Percentiles rank a stretch among this genome's conserved stretches.
Evolutionary conservation across 2,113 vertebrate species (phyloP).

Genomic region (Takifugu flavidus): DNA sequence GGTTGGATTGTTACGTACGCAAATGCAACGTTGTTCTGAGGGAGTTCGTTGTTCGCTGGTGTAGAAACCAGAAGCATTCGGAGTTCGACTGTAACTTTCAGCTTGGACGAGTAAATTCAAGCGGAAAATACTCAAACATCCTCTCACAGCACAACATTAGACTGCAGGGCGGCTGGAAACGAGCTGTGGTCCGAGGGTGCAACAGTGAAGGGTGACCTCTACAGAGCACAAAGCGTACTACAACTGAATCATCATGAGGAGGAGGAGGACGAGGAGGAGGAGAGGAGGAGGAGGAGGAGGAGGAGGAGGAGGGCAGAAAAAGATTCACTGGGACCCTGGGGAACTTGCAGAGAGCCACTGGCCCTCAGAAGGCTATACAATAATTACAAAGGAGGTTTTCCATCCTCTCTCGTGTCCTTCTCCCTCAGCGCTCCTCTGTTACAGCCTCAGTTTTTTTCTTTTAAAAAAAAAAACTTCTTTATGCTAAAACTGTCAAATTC

Average conservation of each 20-base stretch:
- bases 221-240: constrained; percentile 49
- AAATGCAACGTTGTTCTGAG: no score
- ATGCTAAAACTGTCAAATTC: neutral
- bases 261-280: constrained; percentile 5
- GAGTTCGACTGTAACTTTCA: constrained; percentile 21
- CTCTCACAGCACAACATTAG: constrained; percentile 26
- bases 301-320: constrained; percentile 25
- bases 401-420: constrained; percentile 6
- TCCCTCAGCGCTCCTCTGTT: constrained; percentile 12
- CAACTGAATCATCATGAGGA: constrained; percentile 31
- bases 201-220: constrained; percentile 44
- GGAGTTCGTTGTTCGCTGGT: no score
- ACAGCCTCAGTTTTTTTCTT: constrained; percentile 41
- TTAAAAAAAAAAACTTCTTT: neutral
- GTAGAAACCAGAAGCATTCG: constrained; percentile 27
- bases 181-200: constrained; percentile 2
- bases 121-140: constrained; percentile 36
- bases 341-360: constrained; percentile 46
- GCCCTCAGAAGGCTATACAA: constrained; percentile 63
- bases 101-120: constrained; percentile 18
- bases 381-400: constrained; percentile 40
- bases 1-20: no score
- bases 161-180: constrained; percentile 22
- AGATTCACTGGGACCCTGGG: constrained; percentile 32
- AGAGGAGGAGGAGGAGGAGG: constrained; percentile 11